phyloP scores from a whole-genome alignment of 1,140 invertebrate species.

The Drosophila setifemur region DNA sequence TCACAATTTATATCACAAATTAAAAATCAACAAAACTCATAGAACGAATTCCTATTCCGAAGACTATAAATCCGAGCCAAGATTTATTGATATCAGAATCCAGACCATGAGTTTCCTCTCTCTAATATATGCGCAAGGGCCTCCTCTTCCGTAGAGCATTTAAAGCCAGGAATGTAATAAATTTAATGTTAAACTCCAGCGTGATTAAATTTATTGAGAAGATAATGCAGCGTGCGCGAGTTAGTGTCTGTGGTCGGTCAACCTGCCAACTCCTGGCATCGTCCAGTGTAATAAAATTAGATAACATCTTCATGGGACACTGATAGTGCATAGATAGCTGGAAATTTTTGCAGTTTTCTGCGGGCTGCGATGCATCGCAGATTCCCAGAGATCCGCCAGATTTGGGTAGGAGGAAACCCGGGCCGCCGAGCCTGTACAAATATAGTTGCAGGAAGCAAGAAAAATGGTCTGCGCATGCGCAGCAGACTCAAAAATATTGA shows the following conservation, averaged over 20 bases:
- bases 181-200: too few species aligned
- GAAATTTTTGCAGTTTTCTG: conserved; percentile 28
- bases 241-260: conserved; percentile 3
- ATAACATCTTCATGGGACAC: conserved; percentile 44
- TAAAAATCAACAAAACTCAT: too few species aligned
- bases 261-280: conserved; percentile 5
- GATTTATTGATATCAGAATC: too few species aligned
- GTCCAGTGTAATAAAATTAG: conserved; percentile 34
- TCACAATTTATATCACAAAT: too few species aligned
- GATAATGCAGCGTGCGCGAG: conserved; percentile 5
- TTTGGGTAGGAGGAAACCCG: not conserved
- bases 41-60: too few species aligned
- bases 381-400: conserved; percentile 30
- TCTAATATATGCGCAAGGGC: too few species aligned
- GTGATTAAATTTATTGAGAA: too few species aligned
- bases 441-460: conserved; percentile 37
- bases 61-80: too few species aligned
- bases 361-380: conserved; percentile 28
- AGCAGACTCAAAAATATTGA: conserved; percentile 39
- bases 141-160: too few species aligned
- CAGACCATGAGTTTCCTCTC: too few species aligned
- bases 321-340: conserved; percentile 34
- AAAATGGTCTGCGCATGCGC: conserved; percentile 34
- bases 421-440: conserved; percentile 12
- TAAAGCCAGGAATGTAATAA: too few species aligned